phyloP scores from a whole-genome alignment of 1,140 invertebrate genomes.

The Popillia japonica region DNA sequence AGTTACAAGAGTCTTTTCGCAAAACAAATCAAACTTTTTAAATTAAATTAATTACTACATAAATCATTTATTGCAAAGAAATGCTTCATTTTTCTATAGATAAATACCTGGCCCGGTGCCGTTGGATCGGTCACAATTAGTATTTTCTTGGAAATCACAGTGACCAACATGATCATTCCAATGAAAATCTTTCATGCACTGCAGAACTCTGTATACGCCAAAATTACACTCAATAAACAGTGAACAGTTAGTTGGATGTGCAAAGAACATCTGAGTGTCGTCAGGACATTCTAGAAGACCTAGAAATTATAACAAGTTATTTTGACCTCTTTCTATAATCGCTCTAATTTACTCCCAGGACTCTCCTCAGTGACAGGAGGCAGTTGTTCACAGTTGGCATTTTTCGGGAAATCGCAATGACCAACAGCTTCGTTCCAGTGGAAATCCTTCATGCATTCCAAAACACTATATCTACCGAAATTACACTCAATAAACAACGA shows the following conservation, averaged over 20 bases:
- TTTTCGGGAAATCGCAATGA: constrained; percentile 26
- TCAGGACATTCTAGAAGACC: background rate
- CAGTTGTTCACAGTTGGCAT: background rate
- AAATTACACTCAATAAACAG: background rate
- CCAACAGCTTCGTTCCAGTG: background rate
- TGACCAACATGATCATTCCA: background rate
- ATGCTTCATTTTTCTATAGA: too few species aligned
- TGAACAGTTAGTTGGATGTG: background rate
- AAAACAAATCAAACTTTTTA: too few species aligned
- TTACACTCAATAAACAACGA: constrained; percentile 14
- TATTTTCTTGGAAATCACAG: background rate
- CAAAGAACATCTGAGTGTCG: background rate
- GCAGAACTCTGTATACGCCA: background rate
- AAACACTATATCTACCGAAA: background rate
- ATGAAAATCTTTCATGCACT: background rate
- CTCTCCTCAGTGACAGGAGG: background rate
- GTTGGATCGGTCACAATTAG: background rate
- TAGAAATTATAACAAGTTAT: background rate
- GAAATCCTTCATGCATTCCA: background rate
- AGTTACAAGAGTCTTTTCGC: too few species aligned
- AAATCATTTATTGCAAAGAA: too few species aligned
- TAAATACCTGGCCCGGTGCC: too few species aligned
- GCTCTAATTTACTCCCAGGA: background rate
- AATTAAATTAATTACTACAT: too few species aligned
- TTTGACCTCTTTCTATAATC: background rate